Evolutionary conservation across 2,113 vertebrate species (phyloP).

Genomic region (Deroptyus accipitrinus): DNA sequence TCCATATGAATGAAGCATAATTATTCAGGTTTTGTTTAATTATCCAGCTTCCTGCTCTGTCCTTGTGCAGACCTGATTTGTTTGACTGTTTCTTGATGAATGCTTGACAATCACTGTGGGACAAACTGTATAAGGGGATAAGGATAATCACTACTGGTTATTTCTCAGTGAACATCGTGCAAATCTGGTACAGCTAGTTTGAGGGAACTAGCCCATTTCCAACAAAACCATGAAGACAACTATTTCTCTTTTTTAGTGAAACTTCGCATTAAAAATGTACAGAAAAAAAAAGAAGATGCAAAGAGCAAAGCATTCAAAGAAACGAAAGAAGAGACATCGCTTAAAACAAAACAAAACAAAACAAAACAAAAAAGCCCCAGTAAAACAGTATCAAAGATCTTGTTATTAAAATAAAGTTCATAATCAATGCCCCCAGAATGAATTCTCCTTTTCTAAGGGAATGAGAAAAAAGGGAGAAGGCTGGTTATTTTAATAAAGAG

Average conservation of each 20-base stretch:
- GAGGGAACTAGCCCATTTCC: background rate
- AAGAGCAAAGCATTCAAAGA: background rate
- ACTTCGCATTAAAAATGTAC: background rate
- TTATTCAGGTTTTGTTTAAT: background rate
- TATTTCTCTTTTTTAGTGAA: background rate
- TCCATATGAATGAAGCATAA: background rate
- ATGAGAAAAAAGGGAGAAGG: background rate
- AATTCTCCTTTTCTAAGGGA: background rate
- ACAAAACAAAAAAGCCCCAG: background rate
- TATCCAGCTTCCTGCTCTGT: background rate
- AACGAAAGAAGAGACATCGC: fast-evolving
- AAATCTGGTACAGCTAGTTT: background rate
- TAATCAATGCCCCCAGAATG: background rate
- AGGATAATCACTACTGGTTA: background rate
- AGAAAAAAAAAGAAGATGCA: background rate
- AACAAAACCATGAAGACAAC: background rate
- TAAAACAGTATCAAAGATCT: background rate
- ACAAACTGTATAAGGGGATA: background rate
- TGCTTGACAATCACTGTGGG: background rate
- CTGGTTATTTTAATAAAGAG: background rate
- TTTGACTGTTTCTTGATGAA: background rate
- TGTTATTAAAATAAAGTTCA: background rate
- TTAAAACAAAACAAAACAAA: background rate
- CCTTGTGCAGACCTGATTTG: background rate
- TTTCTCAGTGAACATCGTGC: background rate